Percentiles rank a stretch among this genome's conserved stretches.
These are phyloP conservation scores for Triplophysa tibetana DNA, from an alignment of 2,113 vertebrate species.

Conservation along the genomic window DNA sequence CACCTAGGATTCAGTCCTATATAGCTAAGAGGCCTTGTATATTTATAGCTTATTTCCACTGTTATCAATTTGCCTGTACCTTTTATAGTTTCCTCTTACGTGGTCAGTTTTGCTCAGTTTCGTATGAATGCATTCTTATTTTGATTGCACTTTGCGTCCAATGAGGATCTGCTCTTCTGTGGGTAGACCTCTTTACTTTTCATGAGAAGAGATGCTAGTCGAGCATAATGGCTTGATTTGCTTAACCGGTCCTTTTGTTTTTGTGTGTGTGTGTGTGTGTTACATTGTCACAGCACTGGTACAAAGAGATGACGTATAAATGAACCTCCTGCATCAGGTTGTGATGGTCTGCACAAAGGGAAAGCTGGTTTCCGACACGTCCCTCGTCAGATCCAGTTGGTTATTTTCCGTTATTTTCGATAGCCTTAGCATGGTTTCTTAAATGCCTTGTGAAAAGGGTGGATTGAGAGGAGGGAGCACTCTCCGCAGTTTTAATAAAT, in stretches of 20 bases:
- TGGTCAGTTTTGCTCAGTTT: conserved; percentile 5
- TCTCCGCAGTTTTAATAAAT: conserved; percentile 79
- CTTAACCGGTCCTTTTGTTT: conserved; percentile 20
- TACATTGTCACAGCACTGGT: conserved; percentile 20
- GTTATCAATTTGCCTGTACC: conserved; percentile 30
- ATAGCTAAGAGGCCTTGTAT: conserved; percentile 56
- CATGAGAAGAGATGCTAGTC: conserved; percentile 31
- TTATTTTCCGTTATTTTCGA: conserved; percentile 75
- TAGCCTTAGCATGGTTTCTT: conserved; percentile 89
- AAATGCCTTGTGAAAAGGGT: conserved; percentile 75
- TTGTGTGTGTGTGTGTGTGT: not conserved
- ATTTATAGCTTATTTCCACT: conserved; percentile 45
- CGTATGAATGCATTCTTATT: conserved; percentile 14
- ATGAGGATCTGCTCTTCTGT: conserved; percentile 63
- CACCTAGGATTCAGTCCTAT: conserved; percentile 31
- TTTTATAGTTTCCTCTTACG: conserved; percentile 28
- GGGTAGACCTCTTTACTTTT: conserved; percentile 54
- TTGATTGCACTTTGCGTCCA: conserved; percentile 60
- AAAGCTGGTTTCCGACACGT: conserved; percentile 37
- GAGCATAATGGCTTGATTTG: conserved; percentile 30
- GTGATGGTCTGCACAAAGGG: conserved; percentile 59
- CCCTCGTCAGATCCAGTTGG: conserved; percentile 64
- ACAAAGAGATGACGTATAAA: conserved; percentile 6
- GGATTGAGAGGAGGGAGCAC: conserved; percentile 46
- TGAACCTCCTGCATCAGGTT: conserved; percentile 62